Conservation (phyloP, 1,140 invertebrate species). For the Camponotus vicinus region DNA sequence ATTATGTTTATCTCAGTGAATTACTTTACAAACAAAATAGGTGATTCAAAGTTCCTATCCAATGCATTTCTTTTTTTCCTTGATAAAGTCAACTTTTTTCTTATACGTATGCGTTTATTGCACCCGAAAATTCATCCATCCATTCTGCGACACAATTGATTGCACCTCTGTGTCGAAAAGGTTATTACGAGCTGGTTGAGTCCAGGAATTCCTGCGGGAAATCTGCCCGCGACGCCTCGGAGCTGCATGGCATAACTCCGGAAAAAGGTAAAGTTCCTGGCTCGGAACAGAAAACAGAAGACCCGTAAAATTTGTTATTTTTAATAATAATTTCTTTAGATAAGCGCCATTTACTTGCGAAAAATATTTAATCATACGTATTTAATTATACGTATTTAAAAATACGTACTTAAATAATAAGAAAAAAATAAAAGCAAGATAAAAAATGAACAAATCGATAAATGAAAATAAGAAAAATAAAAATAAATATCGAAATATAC, state of each 20-base stretch:
- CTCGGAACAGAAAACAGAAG: background rate
- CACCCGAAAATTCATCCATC: conserved; percentile 30
- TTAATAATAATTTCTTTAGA: conserved; percentile 1
- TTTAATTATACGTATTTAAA: background rate
- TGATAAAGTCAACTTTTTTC: conserved; percentile 4
- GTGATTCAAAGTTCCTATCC: background rate
- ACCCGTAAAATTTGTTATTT: background rate
- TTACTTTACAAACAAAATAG: background rate
- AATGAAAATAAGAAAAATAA: background rate
- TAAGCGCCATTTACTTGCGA: background rate
- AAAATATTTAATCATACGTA: background rate
- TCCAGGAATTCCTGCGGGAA: conserved; percentile 18
- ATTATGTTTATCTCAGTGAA: background rate
- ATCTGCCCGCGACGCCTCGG: conserved; percentile 12
- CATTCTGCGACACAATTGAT: conserved; percentile 32
- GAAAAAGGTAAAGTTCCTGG: background rate
- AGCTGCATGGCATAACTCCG: background rate
- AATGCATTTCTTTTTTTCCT: conserved; percentile 4
- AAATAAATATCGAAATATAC: background rate
- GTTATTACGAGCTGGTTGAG: conserved; percentile 52
- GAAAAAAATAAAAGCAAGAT: background rate
- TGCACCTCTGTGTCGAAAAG: conserved; percentile 34
- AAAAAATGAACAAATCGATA: background rate
- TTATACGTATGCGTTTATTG: background rate
- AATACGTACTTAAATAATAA: background rate